Base-by-base conservation (phyloP, 2,797 vertebrate genomes). In the Xenopus petersii region DNA sequence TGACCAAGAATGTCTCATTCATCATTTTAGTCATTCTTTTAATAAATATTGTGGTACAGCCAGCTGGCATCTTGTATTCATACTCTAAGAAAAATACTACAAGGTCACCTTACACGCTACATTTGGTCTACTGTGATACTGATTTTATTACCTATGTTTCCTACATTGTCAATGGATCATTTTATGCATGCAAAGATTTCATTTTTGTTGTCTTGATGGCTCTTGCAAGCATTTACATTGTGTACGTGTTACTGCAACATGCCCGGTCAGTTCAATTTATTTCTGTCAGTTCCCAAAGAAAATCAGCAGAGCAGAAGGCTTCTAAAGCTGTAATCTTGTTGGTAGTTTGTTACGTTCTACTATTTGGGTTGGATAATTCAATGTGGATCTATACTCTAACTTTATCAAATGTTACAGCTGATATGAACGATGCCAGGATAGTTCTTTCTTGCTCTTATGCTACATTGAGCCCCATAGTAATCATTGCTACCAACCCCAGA, bases 181-280 rank as follows among this genome's bases (percentile, higher is more conserved):
- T 67, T 5, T 16, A 26, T 12, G 21, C 33, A 46, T 24, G 46
- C 2, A 12, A 63, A 24, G 72, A 74, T 3, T 47, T 74, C 11
- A 30, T 74, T 17, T 74, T 92, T 15, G 90, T 94, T 7, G 88
- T 86, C 6, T 67, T 91, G 54, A 93, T 94, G 91, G 7, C 93
- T 71, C 83, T 83, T 59, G 91, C 91, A 55, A 94, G 91, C 4
- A 77, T 82, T 11, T 92, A 89, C 81, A 92, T 74, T 5, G 46
- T 74, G 24, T 60, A n/a, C 51, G 15, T 67, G 3, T 51, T 74
- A 16, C 5, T 55, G 24, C 54, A 16, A 7, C 72, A 74, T n/a
- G 58, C 21, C 7, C 58, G 67, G 12, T 48, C 55, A 12, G 67
- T 67, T 17, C 24, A 30, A 60, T 54, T 54, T 11, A 74, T 47